Percentiles rank a stretch among this genome's conserved stretches.
Evolutionary conservation across 2,113 vertebrate genomes (phyloP).

Genomic region (Leucoraja erinaceus): DNA sequence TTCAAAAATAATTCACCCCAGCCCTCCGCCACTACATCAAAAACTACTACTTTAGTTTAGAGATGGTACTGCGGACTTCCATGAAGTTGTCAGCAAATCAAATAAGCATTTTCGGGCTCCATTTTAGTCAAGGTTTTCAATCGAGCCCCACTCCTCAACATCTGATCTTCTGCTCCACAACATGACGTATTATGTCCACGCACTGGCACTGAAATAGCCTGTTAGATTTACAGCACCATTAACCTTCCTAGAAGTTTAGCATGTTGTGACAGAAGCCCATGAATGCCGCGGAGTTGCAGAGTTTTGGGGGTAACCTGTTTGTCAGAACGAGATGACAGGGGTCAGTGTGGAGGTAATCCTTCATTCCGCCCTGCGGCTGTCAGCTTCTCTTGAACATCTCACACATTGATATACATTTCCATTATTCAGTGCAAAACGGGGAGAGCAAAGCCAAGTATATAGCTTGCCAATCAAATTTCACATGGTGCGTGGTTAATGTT

Average conservation of each 20-base stretch:
- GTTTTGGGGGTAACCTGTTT: constrained; percentile 71
- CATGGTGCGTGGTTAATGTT: constrained; percentile 37
- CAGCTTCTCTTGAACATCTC: constrained; percentile 74
- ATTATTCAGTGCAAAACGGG: constrained; percentile 73
- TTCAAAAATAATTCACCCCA: neutral
- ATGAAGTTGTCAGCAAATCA: neutral
- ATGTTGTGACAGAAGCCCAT: constrained; percentile 54
- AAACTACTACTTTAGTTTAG: neutral
- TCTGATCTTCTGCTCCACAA: constrained; percentile 58
- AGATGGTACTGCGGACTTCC: neutral
- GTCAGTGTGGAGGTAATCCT: constrained; percentile 77
- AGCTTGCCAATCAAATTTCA: constrained; percentile 78
- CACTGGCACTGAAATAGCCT: constrained; percentile 70
- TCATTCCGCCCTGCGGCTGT: constrained; percentile 80
- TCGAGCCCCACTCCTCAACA: constrained; percentile 41
- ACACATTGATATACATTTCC: constrained; percentile 79
- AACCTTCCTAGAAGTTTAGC: constrained; percentile 63
- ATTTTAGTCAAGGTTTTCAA: constrained; percentile 1
- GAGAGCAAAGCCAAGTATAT: constrained; percentile 78
- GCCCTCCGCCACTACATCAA: neutral
- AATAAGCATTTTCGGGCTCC: neutral
- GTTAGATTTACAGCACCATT: constrained; percentile 76
- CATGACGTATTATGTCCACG: constrained; percentile 65
- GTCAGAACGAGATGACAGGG: constrained; percentile 74
- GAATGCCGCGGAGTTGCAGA: constrained; percentile 61